Evolutionary conservation across 2,888 invertebrate species (phyloP).

Genomic region (Plagodis pulveraria): DNA sequence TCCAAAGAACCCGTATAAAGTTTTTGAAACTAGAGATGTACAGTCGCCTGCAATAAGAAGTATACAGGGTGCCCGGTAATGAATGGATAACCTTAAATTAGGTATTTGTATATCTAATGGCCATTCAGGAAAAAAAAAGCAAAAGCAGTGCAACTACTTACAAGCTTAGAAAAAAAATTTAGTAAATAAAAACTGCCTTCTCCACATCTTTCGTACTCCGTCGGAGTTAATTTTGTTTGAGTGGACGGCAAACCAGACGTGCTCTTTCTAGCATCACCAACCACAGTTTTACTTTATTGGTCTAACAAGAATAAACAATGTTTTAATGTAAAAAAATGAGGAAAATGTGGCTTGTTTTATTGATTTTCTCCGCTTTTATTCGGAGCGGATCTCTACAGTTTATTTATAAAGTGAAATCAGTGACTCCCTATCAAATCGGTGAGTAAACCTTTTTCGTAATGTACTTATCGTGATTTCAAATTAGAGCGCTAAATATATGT

Average conservation of each 20-base stretch:
- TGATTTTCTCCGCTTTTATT: conserved; percentile 43
- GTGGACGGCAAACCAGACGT: conserved; percentile 50
- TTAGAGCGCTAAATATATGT: too few species aligned
- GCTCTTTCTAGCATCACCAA: conserved; percentile 41
- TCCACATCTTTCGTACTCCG: conserved; percentile 42
- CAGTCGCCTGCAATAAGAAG: too few species aligned
- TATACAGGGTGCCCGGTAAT: too few species aligned
- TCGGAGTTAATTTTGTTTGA: conserved; percentile 50
- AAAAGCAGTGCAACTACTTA: too few species aligned
- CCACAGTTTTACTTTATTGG: conserved; percentile 26
- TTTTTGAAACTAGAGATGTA: too few species aligned
- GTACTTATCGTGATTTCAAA: background rate
- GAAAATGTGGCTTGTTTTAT: conserved; percentile 48
- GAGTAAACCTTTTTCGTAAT: conserved; percentile 35
- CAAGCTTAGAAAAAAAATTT: too few species aligned
- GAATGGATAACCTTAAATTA: too few species aligned
- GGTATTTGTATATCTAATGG: too few species aligned
- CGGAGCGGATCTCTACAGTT: conserved; percentile 52
- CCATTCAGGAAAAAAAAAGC: too few species aligned
- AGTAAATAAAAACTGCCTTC: conserved; percentile 28
- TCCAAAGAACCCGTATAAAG: too few species aligned
- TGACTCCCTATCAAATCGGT: conserved; percentile 67
- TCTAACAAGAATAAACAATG: conserved; percentile 5
- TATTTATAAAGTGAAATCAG: conserved; percentile 43
- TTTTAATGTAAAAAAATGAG: background rate